These are phyloP conservation scores for Blastobasis lacticolella DNA, from an alignment of 2,888 invertebrate genomes.

Conservation along the genomic window DNA sequence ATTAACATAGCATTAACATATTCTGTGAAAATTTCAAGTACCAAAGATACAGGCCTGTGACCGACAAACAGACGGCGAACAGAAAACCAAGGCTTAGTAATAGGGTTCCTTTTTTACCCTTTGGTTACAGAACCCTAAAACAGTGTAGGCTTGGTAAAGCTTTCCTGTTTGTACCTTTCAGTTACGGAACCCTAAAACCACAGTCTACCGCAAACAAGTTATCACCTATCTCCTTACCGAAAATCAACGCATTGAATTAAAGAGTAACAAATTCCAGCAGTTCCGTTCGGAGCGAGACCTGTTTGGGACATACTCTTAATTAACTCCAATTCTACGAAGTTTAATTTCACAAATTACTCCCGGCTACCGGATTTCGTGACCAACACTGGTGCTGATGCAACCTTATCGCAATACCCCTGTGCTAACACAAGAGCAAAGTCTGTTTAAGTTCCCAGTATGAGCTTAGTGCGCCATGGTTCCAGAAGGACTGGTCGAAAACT, in stretches of 20 bases:
- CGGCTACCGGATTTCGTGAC: constrained; percentile 67
- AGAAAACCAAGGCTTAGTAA: too few relatives aligned
- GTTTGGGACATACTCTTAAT: constrained; percentile 42
- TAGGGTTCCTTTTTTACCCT: too few relatives aligned
- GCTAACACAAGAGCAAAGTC: neutral
- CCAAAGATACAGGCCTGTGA: too few relatives aligned
- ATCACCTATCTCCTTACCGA: too few relatives aligned
- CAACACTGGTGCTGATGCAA: constrained; percentile 40
- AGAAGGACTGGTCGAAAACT: constrained; percentile 27
- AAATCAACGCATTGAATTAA: constrained; percentile 4
- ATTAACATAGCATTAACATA: too few relatives aligned
- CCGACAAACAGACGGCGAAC: too few relatives aligned
- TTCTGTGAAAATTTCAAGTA: too few relatives aligned
- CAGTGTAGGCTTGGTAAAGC: too few relatives aligned
- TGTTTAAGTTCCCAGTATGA: neutral
- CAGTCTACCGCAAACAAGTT: too few relatives aligned
- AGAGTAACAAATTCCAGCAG: constrained; percentile 20
- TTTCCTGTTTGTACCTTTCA: too few relatives aligned
- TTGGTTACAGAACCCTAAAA: too few relatives aligned
- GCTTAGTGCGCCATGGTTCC: constrained; percentile 42
- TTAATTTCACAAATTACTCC: constrained; percentile 75
- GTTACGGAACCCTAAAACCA: neutral
- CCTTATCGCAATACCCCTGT: constrained; percentile 32
- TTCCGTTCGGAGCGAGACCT: constrained; percentile 16
- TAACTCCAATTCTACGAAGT: constrained; percentile 69